Base-by-base conservation (phyloP, 2,888 invertebrate genomes). In the Cantharis nigra region DNA sequence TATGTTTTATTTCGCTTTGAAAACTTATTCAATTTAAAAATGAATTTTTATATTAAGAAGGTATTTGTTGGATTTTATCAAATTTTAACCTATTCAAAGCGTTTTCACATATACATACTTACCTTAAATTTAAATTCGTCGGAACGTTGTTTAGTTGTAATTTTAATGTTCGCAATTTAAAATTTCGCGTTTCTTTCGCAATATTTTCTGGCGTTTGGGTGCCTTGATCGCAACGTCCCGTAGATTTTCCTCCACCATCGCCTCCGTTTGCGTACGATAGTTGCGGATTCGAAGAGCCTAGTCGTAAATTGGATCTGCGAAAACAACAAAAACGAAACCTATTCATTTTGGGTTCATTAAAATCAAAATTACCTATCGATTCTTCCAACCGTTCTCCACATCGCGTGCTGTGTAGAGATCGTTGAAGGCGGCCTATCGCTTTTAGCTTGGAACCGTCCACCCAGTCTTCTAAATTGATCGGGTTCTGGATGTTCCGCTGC, bases 131-230 rank as follows among this genome's bases (percentile, higher is more conserved):
- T 73, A 92, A 86, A 77, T 92, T 90, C 16, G 92, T 91, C 14
- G 92, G 92, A 69, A 92, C 91, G 83, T 90, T 92, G 85, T 92
- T 92, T 26, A 93, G 88, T 81, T 92, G 91, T 81, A 92, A 89
- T 85, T 91, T 91, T 80, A 93, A 89, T 71, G 92, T 90, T 80
- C 91, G 90, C 82, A 92, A 87, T 84, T 91, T 91, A 83, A 90
- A 88, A 85, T 91, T 91, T 79, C 92, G 88, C 7, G 94, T 93
- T 86, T 94, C 94, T 11, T 92, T 91, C 1, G 91, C 91, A 81
- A 95, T 94, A 87, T 92, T 93, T 71, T 91, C 92, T 2, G 93
- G 93, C 2, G 93, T 94, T 89, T 93, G 94, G 9, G 94, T 95
- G 67, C 92, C 91, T 80, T 94, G 93, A 85, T 95, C 93, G 79